Conservation (phyloP, 2,797 vertebrate genomes). For the Platyrinchus mystaceus region DNA sequence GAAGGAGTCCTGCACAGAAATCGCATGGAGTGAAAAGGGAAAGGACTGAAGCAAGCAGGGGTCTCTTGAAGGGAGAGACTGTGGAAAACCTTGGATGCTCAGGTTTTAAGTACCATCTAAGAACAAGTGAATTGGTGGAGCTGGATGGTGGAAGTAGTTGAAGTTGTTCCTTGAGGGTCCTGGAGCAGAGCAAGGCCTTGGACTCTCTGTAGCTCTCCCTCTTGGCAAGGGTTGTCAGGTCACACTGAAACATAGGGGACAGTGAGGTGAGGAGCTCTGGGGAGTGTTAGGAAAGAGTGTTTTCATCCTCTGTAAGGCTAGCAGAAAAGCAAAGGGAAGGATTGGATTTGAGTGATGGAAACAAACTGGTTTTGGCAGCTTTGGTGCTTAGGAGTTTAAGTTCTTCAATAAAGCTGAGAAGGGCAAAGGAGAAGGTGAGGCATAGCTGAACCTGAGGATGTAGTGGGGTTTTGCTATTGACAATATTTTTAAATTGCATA, state of each 20-base stretch:
- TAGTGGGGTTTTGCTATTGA: background rate
- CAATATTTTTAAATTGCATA: background rate
- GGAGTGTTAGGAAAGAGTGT: background rate
- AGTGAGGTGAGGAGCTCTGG: background rate
- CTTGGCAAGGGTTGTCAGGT: background rate
- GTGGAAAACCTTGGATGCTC: background rate
- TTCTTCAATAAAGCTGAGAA: background rate
- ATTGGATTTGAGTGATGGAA: background rate
- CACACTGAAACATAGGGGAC: background rate
- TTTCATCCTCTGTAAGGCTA: background rate
- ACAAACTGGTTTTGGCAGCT: background rate
- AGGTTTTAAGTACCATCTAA: background rate
- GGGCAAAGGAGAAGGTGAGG: background rate
- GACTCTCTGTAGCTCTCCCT: background rate
- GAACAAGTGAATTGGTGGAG: background rate
- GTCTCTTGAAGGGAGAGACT: background rate
- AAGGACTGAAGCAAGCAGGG: background rate
- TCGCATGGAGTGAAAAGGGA: rapidly evolving
- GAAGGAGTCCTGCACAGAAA: background rate
- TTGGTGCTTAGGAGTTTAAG: background rate
- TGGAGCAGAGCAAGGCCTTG: background rate
- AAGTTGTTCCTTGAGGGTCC: background rate
- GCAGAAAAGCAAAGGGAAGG: background rate
- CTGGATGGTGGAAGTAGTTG: background rate
- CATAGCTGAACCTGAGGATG: background rate